phyloP scores from a whole-genome alignment of 2,888 invertebrate species.

The Serripes groenlandicus region DNA sequence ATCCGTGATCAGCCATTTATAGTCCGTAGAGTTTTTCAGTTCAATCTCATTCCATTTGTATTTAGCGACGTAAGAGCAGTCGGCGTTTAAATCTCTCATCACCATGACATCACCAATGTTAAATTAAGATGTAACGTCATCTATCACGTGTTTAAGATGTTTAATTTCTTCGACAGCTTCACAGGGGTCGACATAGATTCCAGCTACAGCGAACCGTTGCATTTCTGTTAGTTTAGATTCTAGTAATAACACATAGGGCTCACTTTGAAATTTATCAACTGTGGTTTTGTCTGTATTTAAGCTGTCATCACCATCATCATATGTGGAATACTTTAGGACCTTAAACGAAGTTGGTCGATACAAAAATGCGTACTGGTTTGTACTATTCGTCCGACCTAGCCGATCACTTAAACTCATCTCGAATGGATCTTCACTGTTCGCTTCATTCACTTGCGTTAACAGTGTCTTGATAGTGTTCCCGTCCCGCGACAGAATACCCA shows the following conservation, averaged over 20 bases:
- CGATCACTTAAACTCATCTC: constrained; percentile 72
- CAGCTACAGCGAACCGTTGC: constrained; percentile 70
- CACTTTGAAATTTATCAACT: constrained; percentile 72
- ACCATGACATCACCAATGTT: constrained; percentile 70
- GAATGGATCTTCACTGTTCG: constrained; percentile 32
- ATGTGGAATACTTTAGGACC: constrained; percentile 26
- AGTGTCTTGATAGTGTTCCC: constrained; percentile 69
- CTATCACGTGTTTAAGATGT: constrained; percentile 68
- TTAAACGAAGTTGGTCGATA: constrained; percentile 70
- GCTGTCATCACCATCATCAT: constrained; percentile 47
- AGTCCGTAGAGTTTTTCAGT: constrained; percentile 65
- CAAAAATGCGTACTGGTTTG: constrained; percentile 81
- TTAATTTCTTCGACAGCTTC: constrained; percentile 75
- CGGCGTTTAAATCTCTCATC: constrained; percentile 82
- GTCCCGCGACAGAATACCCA: constrained; percentile 71
- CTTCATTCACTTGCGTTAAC: constrained; percentile 58
- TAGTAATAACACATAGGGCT: constrained; percentile 74
- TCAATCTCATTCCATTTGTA: constrained; percentile 69
- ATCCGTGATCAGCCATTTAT: constrained; percentile 78
- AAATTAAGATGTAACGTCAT: constrained; percentile 58
- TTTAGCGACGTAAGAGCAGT: constrained; percentile 75
- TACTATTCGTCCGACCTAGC: constrained; percentile 73
- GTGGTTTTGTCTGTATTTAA: constrained; percentile 17
- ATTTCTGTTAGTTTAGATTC: constrained; percentile 56
- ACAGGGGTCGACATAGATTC: constrained; percentile 75